Evolutionary conservation across 2,888 invertebrate species (phyloP).

Genomic region (Allolobophora icterica): DNA sequence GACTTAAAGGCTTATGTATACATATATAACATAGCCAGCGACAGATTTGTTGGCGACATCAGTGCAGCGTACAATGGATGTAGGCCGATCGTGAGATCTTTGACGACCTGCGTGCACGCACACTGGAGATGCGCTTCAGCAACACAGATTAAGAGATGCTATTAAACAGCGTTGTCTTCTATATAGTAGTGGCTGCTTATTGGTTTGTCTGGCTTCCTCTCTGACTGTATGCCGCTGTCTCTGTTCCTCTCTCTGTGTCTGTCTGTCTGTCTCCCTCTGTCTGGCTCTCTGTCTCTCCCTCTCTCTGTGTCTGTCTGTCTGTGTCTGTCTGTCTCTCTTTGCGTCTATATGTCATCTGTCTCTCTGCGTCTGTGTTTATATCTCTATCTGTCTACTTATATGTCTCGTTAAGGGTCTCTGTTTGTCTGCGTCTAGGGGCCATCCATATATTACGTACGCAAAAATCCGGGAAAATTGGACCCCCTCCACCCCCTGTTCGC

Average conservation of each 20-base stretch:
- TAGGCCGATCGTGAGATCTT: too few relatives aligned
- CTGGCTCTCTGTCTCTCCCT: neutral
- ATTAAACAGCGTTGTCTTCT: too few relatives aligned
- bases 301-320: neutral
- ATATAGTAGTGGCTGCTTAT: neutral
- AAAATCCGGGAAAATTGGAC: too few relatives aligned
- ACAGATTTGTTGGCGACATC: neutral
- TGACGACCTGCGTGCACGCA: too few relatives aligned
- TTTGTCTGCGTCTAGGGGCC: too few relatives aligned
- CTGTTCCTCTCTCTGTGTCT: neutral
- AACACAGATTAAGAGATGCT: too few relatives aligned
- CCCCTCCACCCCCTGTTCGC: too few relatives aligned
- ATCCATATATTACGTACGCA: too few relatives aligned
- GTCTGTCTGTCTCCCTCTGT: neutral
- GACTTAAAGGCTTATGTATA: neutral
- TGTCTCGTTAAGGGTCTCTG: too few relatives aligned
- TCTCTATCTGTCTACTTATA: too few relatives aligned
- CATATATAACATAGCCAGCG: neutral
- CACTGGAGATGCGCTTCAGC: too few relatives aligned
- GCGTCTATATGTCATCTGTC: neutral
- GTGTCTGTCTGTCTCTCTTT: neutral
- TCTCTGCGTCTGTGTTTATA: neutral
- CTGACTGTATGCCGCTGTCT: neutral
- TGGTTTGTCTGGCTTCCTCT: neutral
- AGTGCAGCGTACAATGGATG: neutral